Percentiles rank a stretch among this genome's conserved stretches.
These are phyloP conservation scores for Drusus annulatus DNA, from an alignment of 1,140 invertebrate genomes.

Conservation along the genomic window DNA sequence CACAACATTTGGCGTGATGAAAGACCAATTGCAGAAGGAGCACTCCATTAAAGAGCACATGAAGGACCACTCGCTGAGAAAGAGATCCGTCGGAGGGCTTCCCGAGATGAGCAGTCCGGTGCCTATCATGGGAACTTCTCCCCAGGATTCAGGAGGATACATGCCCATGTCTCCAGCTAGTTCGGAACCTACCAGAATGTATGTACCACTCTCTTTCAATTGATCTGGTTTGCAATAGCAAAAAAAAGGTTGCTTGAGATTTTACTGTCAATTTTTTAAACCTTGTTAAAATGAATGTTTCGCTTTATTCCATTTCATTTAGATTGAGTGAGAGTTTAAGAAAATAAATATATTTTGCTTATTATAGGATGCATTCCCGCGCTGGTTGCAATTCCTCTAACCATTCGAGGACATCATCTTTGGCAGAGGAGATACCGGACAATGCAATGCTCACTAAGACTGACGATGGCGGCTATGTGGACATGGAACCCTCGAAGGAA, in stretches of 20 bases:
- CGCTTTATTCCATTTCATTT: no score
- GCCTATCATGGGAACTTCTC: constrained; percentile 49
- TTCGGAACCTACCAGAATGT: constrained; percentile 54
- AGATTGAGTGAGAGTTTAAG: no score
- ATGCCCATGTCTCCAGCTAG: constrained; percentile 59
- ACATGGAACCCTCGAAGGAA: constrained; percentile 72
- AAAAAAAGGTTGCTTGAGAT: no score
- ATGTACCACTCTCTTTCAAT: constrained; percentile 30
- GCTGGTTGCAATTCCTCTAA: constrained; percentile 59
- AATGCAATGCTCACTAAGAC: constrained; percentile 61
- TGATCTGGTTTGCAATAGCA: no score
- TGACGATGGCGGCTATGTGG: constrained; percentile 74
- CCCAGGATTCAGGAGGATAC: constrained; percentile 44
- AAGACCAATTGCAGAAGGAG: no score
- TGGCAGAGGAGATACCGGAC: constrained; percentile 56
- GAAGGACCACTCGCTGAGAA: constrained; percentile 8
- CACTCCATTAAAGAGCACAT: constrained; percentile 20
- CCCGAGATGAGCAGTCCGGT: constrained; percentile 52
- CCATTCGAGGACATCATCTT: constrained; percentile 59
- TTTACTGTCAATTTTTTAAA: no score
- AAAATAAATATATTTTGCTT: no score
- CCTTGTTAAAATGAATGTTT: no score
- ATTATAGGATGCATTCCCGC: constrained; percentile 59
- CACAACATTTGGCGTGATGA: constrained; percentile 20
- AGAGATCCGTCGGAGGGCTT: constrained; percentile 11